phyloP scores from a whole-genome alignment of 2,888 invertebrate species.

The Parelbella ahira region DNA sequence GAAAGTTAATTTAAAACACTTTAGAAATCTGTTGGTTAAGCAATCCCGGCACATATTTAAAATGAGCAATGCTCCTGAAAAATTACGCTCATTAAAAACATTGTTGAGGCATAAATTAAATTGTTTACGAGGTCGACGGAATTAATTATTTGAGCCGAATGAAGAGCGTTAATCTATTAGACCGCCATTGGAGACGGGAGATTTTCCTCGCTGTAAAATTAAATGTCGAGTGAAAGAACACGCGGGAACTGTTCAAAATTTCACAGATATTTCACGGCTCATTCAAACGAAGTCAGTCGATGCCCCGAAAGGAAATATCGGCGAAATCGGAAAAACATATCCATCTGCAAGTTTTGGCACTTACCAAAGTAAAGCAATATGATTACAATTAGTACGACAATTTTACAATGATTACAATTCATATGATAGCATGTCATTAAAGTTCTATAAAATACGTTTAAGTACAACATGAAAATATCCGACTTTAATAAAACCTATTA shows the following conservation, averaged over 20 bases:
- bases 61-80: not conserved
- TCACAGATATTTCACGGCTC: conserved; percentile 23
- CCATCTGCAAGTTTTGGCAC: no score
- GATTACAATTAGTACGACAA: no score
- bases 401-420: no score
- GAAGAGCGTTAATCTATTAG: conserved; percentile 20
- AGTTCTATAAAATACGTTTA: no score
- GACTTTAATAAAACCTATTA: no score
- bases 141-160: conserved; percentile 22
- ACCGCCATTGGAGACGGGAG: conserved; percentile 17
- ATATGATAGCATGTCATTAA: no score
- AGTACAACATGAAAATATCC: no score
- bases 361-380: no score
- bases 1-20: conserved; percentile 2
- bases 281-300: conserved; percentile 22
- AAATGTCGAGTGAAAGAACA: conserved; percentile 19
- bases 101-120: conserved; percentile 16
- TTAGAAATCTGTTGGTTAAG: not conserved
- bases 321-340: no score
- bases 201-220: conserved; percentile 21
- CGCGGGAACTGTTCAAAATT: conserved; percentile 17
- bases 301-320: conserved; percentile 20
- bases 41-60: conserved; percentile 13
- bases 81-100: conserved; percentile 19
- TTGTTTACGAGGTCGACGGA: conserved; percentile 20